A percentile compares a stretch with the other conserved stretches of the same genome.
These are phyloP conservation scores for Pherbina coryleti DNA, from an alignment of 2,888 invertebrate genomes.

Conservation along the genomic window DNA sequence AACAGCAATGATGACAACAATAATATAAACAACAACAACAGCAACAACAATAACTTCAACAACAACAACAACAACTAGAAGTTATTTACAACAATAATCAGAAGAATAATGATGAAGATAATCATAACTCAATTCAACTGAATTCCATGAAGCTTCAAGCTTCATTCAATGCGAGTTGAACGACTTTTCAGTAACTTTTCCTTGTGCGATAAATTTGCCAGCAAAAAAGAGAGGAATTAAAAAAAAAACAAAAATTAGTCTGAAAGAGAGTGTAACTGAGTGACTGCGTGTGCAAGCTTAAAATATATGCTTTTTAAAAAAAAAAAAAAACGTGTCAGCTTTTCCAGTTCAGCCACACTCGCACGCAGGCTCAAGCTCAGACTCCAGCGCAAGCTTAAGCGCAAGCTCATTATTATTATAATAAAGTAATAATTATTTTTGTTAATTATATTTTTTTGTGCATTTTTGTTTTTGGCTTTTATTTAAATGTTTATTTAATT, in stretches of 20 bases:
- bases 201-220: slow-evolving; percentile 49
- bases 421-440: too few species aligned
- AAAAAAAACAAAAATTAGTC: slow-evolving; percentile 51
- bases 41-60: slow-evolving; percentile 1
- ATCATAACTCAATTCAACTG: slow-evolving; percentile 27
- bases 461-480: too few species aligned
- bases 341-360: not conserved
- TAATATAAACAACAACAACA: not conserved
- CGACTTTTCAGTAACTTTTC: slow-evolving; percentile 60
- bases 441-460: too few species aligned
- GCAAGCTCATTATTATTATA: too few species aligned
- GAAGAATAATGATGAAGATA: slow-evolving; percentile 31
- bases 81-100: slow-evolving; percentile 3
- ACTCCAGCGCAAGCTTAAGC: not conserved
- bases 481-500: too few species aligned
- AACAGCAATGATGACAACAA: not conserved
- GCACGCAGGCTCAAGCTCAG: not conserved
- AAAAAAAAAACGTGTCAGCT: not conserved
- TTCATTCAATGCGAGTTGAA: slow-evolving; percentile 53
- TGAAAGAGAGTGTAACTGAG: not conserved
- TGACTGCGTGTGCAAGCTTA: not conserved
- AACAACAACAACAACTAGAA: not conserved
- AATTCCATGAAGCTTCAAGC: slow-evolving; percentile 6
- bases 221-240: slow-evolving; percentile 43
- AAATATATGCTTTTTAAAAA: not conserved